Conservation (phyloP, 2,113 vertebrate genomes). For the Lophura nycthemera region DNA sequence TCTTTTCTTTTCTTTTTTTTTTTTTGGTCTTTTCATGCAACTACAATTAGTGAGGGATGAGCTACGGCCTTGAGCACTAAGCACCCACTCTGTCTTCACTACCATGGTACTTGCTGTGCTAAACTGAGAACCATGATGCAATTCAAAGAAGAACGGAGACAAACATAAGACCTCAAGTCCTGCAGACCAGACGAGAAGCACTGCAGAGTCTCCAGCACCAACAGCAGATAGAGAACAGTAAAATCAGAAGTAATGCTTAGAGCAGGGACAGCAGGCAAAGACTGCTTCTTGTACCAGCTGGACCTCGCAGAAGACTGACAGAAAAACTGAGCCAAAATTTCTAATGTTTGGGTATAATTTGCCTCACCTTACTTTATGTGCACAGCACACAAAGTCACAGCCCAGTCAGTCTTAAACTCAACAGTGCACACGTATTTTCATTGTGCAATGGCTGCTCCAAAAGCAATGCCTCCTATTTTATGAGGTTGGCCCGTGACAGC, state of each 20-base stretch:
- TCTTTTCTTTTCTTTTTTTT: too few species aligned
- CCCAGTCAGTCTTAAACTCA: neutral
- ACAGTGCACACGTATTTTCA: accelerated
- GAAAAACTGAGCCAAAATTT: neutral
- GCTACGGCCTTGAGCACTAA: neutral
- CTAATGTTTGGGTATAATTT: neutral
- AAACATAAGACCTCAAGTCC: neutral
- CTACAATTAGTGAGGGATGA: neutral
- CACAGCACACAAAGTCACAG: neutral
- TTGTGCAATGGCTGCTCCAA: too few species aligned
- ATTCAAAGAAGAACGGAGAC: neutral
- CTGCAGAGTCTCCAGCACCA: neutral
- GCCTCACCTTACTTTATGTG: neutral
- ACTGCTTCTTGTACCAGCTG: neutral
- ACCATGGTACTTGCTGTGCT: neutral
- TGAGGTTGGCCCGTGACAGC: too few species aligned
- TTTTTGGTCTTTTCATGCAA: neutral
- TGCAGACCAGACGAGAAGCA: neutral
- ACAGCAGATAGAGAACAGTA: neutral
- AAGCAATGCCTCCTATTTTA: too few species aligned
- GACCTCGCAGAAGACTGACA: neutral
- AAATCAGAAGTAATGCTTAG: neutral
- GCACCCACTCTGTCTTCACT: neutral
- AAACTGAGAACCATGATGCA: neutral
- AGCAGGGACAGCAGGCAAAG: neutral